Percentiles rank a stretch among this genome's conserved stretches.
Evolutionary conservation across 2,888 invertebrate genomes (phyloP).

Genomic region (Ormyrus thymus): DNA sequence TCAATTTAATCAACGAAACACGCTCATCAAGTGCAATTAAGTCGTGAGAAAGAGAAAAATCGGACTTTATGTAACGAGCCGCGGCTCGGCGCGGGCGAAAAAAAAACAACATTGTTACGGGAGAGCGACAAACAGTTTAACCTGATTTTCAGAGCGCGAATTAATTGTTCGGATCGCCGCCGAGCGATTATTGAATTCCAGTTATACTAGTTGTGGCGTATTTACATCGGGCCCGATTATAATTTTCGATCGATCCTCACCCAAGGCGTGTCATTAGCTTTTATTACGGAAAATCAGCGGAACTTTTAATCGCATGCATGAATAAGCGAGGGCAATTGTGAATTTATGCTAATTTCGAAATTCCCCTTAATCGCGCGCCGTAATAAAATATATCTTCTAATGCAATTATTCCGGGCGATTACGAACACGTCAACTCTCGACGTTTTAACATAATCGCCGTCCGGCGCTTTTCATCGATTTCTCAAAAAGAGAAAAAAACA

Average conservation of each 20-base stretch:
- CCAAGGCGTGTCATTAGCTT: constrained; percentile 25
- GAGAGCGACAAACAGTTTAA: background rate
- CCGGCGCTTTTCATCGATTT: too few relatives aligned
- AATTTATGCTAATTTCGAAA: constrained; percentile 34
- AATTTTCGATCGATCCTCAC: constrained; percentile 12
- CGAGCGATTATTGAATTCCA: constrained; percentile 26
- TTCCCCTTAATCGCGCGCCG: constrained; percentile 2
- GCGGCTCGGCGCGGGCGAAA: background rate
- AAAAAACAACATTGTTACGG: background rate
- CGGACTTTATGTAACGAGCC: constrained; percentile 21
- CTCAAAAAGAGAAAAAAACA: too few relatives aligned
- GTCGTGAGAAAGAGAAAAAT: constrained; percentile 30
- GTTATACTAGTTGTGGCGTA: constrained; percentile 1
- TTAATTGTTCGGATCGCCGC: background rate
- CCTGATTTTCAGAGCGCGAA: constrained; percentile 12
- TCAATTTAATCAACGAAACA: constrained; percentile 46
- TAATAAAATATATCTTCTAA: constrained; percentile 18
- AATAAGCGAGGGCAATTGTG: constrained; percentile 12
- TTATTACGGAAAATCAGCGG: constrained; percentile 18
- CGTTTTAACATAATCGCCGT: too few relatives aligned
- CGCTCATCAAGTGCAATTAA: constrained; percentile 32
- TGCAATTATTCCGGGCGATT: background rate
- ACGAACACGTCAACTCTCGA: too few relatives aligned
- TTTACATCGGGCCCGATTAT: constrained; percentile 17
- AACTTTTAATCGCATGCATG: constrained; percentile 1